These are phyloP conservation scores for Melanerpes aurifrons DNA, from an alignment of 2,113 vertebrate species.

Conservation along the genomic window DNA sequence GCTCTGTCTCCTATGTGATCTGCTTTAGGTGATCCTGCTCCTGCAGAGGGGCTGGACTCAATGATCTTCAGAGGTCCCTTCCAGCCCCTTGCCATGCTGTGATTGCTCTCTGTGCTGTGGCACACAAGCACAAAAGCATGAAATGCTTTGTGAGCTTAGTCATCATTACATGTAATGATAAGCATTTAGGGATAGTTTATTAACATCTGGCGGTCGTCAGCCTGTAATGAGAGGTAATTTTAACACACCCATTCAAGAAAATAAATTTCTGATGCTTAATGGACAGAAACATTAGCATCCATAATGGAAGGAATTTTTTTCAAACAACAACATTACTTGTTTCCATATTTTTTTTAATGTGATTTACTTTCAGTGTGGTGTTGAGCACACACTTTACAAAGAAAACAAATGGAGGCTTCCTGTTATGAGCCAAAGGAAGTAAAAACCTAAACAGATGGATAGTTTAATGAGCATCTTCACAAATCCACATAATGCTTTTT, in stretches of 20 bases:
- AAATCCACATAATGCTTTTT: background rate
- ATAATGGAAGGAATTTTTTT: background rate
- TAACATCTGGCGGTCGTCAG: slow-evolving; percentile 39
- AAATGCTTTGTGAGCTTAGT: background rate
- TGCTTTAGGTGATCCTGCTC: too few relatives aligned
- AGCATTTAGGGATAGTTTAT: slow-evolving; percentile 24
- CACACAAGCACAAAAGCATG: background rate
- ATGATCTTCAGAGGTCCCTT: too few relatives aligned
- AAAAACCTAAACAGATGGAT: background rate
- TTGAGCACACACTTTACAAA: background rate
- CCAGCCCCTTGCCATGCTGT: too few relatives aligned
- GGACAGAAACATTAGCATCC: slow-evolving; percentile 3
- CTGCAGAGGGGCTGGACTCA: too few relatives aligned
- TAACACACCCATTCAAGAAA: slow-evolving; percentile 5
- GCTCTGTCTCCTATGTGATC: background rate
- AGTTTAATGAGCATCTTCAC: background rate
- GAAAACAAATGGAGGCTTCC: background rate
- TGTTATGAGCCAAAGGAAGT: background rate
- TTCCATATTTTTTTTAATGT: background rate
- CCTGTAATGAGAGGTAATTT: slow-evolving; percentile 29
- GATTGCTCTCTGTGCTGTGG: background rate
- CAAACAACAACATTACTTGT: background rate
- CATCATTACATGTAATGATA: slow-evolving; percentile 26
- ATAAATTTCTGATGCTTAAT: slow-evolving; percentile 38
- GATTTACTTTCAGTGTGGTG: background rate